Conservation (phyloP, 2,797 vertebrate genomes). For the Pelobates cultripes region DNA sequence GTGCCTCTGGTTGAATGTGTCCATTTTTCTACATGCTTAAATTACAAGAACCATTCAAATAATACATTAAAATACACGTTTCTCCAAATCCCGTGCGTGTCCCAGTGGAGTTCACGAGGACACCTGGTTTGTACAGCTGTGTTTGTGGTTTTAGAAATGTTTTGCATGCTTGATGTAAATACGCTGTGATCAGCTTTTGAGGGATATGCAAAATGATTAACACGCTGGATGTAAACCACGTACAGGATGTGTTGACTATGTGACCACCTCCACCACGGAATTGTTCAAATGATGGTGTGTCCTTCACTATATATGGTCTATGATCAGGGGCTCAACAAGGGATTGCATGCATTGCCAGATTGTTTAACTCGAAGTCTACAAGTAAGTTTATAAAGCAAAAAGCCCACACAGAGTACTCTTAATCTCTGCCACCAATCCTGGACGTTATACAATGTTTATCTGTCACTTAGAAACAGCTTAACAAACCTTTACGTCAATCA, state of each 20-base stretch:
- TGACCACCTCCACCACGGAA: not conserved
- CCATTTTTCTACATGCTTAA: no score
- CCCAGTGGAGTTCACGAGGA: constrained; percentile 3
- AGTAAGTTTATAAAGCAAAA: not conserved
- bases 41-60: no score
- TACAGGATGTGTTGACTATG: constrained; percentile 4
- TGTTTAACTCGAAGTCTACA: not conserved
- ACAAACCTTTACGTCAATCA: no score
- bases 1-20: no score
- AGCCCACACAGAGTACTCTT: not conserved
- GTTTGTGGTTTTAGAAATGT: constrained; percentile 7
- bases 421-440: not conserved
- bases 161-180: not conserved
- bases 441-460: no score
- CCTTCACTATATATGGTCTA: not conserved
- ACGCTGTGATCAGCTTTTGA: constrained; percentile 37
- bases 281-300: no score
- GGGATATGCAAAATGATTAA: not conserved
- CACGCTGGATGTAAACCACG: not conserved
- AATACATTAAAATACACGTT: no score
- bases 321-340: not conserved
- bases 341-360: not conserved
- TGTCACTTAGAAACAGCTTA: no score
- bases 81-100: not conserved
- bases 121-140: constrained; percentile 3